Evolutionary conservation across 2,797 vertebrate species (phyloP).

Genomic region (Diceros bicornis): DNA sequence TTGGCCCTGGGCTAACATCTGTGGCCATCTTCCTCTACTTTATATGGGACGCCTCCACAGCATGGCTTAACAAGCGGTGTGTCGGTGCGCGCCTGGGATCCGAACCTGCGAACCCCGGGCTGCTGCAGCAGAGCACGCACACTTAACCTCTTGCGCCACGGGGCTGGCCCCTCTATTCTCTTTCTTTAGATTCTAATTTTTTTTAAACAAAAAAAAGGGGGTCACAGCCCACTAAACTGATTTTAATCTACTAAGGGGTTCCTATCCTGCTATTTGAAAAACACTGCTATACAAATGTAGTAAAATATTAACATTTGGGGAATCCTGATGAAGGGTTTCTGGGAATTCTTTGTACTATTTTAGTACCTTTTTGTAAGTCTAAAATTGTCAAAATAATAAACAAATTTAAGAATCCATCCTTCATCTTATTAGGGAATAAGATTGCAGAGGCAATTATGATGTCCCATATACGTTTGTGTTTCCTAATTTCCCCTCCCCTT

Average conservation of each 20-base stretch:
- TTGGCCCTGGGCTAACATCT: too few species aligned
- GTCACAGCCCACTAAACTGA: slow-evolving; percentile 12
- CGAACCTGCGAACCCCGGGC: too few species aligned
- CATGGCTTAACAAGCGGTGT: too few species aligned
- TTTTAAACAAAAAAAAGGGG: background rate
- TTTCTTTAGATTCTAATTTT: slow-evolving; percentile 32
- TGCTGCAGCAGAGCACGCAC: too few species aligned
- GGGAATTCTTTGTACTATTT: background rate
- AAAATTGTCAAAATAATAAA: slow-evolving; percentile 54
- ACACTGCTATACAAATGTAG: background rate
- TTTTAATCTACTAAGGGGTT: background rate
- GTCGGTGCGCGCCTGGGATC: too few species aligned
- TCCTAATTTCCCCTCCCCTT: background rate
- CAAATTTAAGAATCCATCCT: background rate
- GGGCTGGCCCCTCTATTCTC: background rate
- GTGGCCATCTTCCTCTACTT: too few species aligned
- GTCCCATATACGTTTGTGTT: background rate
- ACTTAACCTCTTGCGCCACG: too few species aligned
- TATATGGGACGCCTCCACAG: too few species aligned
- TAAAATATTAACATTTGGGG: background rate
- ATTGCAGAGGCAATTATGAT: background rate
- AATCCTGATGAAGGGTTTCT: background rate
- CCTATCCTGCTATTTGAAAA: slow-evolving; percentile 7
- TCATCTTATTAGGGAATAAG: background rate
- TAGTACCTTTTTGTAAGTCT: background rate